These are phyloP conservation scores for Sylvicola fuscatus DNA, from an alignment of 2,888 invertebrate genomes.

Conservation along the genomic window DNA sequence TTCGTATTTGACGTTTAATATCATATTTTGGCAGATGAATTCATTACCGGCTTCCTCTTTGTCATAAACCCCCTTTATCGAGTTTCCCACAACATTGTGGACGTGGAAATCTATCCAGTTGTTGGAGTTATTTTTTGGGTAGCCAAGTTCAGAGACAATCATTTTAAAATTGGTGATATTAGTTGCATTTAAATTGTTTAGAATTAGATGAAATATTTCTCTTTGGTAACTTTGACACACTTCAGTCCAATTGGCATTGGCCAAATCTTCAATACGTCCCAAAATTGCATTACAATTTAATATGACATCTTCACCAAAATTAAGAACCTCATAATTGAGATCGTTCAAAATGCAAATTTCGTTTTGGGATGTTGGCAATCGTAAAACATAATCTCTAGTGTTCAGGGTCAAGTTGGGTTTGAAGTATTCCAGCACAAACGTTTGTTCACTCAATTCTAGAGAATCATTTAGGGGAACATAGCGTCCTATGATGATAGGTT, in stretches of 20 bases:
- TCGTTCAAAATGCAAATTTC: conserved; percentile 3
- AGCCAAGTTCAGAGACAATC: conserved; percentile 16
- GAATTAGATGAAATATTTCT: conserved; percentile 9
- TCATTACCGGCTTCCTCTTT: conserved; percentile 8
- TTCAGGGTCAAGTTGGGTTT: conserved; percentile 3
- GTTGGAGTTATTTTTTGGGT: conserved; percentile 13
- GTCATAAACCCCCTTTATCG: background rate
- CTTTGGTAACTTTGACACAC: conserved; percentile 16
- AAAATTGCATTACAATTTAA: conserved; percentile 13
- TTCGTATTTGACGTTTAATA: conserved; percentile 16
- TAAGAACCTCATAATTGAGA: conserved; percentile 9
- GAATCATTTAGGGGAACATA: conserved; percentile 12
- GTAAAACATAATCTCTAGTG: conserved; percentile 1
- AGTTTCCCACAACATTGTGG: too few relatives aligned
- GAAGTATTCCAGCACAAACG: conserved; percentile 14
- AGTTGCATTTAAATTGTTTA: conserved; percentile 7
- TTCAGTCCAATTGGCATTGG: conserved; percentile 14
- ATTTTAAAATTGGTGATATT: background rate
- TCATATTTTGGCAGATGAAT: conserved; percentile 20
- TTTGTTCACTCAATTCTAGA: conserved; percentile 7
- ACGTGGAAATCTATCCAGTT: conserved; percentile 14
- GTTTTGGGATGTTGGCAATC: background rate
- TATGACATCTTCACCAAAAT: conserved; percentile 16
- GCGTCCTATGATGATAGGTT: conserved; percentile 15
- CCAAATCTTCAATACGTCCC: background rate